phyloP scores from a whole-genome alignment of 2,113 vertebrate species.

The Bufo bufo region DNA sequence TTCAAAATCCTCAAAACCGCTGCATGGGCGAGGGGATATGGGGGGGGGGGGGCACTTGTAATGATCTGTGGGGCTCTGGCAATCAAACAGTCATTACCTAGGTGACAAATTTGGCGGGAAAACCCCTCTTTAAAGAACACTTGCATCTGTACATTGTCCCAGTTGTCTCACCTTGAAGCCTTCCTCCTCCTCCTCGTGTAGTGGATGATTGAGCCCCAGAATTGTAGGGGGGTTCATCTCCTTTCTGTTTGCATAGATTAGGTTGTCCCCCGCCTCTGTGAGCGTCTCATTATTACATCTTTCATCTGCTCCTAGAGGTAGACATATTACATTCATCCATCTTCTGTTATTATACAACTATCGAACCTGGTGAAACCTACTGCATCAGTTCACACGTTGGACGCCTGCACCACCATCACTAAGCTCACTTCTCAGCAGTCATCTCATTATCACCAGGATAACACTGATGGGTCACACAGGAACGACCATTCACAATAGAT shows the following conservation, averaged over 20 bases:
- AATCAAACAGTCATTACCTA: not conserved
- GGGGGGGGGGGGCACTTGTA: no score
- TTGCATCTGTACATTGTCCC: not conserved
- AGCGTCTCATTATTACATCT: not conserved
- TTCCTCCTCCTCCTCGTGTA: constrained; percentile 66
- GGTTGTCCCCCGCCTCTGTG: constrained; percentile 22
- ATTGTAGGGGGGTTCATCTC: not conserved
- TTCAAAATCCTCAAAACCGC: no score
- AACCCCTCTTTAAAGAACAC: no score
- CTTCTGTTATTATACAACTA: not conserved
- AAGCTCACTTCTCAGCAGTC: no score
- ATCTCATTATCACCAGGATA: no score
- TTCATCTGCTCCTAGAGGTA: not conserved
- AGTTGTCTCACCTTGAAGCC: constrained; percentile 69
- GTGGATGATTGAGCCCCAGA: constrained; percentile 54
- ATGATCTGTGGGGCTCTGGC: no score
- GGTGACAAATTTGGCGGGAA: no score
- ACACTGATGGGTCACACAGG: no score
- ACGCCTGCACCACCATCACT: not conserved
- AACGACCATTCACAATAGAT: no score
- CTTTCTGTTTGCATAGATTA: constrained; percentile 8
- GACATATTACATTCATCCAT: not conserved
- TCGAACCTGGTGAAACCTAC: not conserved
- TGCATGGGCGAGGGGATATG: no score
- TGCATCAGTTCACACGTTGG: not conserved